Evolutionary conservation across 2,888 invertebrate species (phyloP).

Genomic region (Adineta ricciae): DNA sequence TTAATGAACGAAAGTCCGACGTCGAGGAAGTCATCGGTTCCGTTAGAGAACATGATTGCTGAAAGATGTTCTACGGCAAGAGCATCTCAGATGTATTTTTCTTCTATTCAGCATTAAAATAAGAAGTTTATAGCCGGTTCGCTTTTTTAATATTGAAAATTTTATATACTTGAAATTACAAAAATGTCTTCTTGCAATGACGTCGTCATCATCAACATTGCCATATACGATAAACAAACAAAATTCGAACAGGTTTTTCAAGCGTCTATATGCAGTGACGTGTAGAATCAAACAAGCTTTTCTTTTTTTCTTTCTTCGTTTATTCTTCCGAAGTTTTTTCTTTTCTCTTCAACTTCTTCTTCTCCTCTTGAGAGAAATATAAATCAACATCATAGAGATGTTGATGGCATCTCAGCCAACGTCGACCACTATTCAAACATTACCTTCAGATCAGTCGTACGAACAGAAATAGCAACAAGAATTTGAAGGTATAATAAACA

Average conservation of each 20-base stretch:
- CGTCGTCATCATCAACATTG: too few species aligned
- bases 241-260: neutral
- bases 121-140: too few species aligned
- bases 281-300: neutral
- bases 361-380: neutral
- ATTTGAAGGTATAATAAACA: neutral
- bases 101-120: too few species aligned
- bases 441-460: neutral
- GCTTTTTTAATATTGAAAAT: too few species aligned
- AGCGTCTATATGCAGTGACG: neutral
- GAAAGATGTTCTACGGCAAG: too few species aligned
- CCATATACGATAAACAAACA: neutral
- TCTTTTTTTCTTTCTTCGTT: neutral
- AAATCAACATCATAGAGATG: neutral
- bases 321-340: neutral
- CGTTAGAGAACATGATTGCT: too few species aligned
- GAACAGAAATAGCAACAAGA: neutral
- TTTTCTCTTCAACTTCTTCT: neutral
- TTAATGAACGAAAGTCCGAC: too few species aligned
- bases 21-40: too few species aligned
- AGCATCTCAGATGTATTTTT: too few species aligned
- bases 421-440: conserved; percentile 5
- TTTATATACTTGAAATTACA: neutral
- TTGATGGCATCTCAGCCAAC: conserved; percentile 2
- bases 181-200: neutral